A percentile compares a stretch with the other conserved stretches of the same genome.
Conservation (phyloP, 2,113 vertebrate genomes). For the Platysteira castanea region DNA sequence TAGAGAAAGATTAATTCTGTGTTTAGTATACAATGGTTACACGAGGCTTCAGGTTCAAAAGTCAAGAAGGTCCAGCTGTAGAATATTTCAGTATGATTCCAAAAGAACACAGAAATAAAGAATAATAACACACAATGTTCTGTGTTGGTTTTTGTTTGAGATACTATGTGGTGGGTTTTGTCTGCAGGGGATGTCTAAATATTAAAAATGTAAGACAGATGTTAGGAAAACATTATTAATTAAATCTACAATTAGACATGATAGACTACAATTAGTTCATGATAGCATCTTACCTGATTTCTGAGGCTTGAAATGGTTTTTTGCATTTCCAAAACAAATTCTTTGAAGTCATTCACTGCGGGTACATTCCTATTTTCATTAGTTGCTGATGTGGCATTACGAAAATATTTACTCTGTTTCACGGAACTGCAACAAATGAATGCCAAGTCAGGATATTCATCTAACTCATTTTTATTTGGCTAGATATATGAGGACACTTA, state of each 20-base stretch:
- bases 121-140: not conserved
- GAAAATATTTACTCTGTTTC: constrained; percentile 41
- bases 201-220: not conserved
- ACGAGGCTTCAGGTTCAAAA: not conserved
- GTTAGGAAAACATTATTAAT: not conserved
- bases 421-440: constrained; percentile 58
- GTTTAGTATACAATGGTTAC: not conserved
- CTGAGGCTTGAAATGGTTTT: constrained; percentile 92
- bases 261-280: not conserved
- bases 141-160: not conserved
- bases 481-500: not conserved
- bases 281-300: constrained; percentile 78
- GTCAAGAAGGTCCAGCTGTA: not conserved
- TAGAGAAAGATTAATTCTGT: not conserved
- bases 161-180: not conserved
- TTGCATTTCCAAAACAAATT: constrained; percentile 93
- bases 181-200: not conserved
- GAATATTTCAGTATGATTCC: not conserved
- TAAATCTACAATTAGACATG: not conserved
- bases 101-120: not conserved
- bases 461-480: not conserved
- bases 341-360: constrained; percentile 83
- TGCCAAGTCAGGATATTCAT: not conserved
- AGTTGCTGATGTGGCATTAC: constrained; percentile 74
- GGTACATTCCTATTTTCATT: constrained; percentile 63